Conservation (phyloP, 2,113 vertebrate species). For the Gallinago media region DNA sequence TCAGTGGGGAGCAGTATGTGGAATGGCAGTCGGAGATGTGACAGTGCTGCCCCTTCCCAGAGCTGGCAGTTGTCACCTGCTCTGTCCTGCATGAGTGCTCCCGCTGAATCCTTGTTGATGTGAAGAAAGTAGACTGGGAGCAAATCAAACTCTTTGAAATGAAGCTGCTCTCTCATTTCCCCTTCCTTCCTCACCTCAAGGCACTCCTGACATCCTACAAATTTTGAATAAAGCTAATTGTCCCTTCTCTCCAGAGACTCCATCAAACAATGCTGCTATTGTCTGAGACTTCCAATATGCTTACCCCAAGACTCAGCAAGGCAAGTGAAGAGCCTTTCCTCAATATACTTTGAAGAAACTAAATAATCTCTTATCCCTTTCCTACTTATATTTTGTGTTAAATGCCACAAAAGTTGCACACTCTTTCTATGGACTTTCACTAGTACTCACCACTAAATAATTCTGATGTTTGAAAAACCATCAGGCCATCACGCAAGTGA, state of each 20-base stretch:
- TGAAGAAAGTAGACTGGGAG: background rate
- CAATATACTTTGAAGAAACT: background rate
- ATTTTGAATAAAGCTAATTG: slow-evolving; percentile 1
- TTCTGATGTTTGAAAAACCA: background rate
- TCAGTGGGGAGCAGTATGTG: background rate
- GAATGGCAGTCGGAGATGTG: background rate
- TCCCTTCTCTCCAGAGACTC: background rate
- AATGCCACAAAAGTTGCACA: background rate
- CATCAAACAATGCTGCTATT: background rate
- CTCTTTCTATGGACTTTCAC: background rate
- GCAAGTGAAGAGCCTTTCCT: background rate
- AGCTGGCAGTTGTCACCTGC: background rate
- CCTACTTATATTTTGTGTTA: background rate
- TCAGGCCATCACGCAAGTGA: background rate
- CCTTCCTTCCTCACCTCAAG: background rate
- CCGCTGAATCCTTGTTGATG: slow-evolving; percentile 8
- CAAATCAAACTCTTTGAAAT: background rate
- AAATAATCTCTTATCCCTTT: background rate
- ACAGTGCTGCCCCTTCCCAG: background rate
- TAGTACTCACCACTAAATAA: background rate
- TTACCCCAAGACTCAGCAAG: background rate
- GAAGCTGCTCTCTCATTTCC: background rate
- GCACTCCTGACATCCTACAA: background rate
- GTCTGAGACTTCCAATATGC: background rate
- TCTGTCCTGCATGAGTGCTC: slow-evolving; percentile 35